phyloP scores from a whole-genome alignment of 2,113 vertebrate genomes.

The Mungos mungo region DNA sequence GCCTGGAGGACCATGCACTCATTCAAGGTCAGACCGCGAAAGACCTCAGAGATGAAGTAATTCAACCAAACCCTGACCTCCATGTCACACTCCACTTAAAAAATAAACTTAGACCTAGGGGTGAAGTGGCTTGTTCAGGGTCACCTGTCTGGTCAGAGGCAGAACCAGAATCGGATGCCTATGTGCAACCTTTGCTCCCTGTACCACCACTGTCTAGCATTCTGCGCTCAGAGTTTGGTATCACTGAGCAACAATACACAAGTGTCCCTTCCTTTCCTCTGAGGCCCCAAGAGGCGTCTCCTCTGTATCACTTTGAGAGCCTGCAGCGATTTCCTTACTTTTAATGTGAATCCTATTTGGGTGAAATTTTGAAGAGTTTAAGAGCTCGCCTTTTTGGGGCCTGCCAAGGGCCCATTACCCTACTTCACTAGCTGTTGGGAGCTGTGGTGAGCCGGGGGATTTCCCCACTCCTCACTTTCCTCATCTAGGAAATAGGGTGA shows the following conservation, averaged over 20 bases:
- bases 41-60: neutral
- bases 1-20: neutral
- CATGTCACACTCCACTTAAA: neutral
- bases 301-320: neutral
- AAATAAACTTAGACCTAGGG: slow-evolving; percentile 58
- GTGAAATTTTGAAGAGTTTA: neutral
- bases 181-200: neutral
- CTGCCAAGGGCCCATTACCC: neutral
- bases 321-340: neutral
- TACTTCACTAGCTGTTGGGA: neutral
- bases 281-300: neutral
- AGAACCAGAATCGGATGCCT: neutral
- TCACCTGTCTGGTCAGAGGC: neutral
- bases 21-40: neutral
- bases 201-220: no score
- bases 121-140: slow-evolving; percentile 45
- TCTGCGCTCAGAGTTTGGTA: neutral
- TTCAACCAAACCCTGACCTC: neutral
- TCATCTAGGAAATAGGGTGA: neutral
- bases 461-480: neutral
- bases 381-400: neutral
- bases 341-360: neutral
- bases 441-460: neutral
- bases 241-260: neutral
- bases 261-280: neutral